A percentile compares a stretch with the other conserved stretches of the same genome.
Conservation (phyloP, 2,113 vertebrate genomes). For the Rattus rattus region DNA sequence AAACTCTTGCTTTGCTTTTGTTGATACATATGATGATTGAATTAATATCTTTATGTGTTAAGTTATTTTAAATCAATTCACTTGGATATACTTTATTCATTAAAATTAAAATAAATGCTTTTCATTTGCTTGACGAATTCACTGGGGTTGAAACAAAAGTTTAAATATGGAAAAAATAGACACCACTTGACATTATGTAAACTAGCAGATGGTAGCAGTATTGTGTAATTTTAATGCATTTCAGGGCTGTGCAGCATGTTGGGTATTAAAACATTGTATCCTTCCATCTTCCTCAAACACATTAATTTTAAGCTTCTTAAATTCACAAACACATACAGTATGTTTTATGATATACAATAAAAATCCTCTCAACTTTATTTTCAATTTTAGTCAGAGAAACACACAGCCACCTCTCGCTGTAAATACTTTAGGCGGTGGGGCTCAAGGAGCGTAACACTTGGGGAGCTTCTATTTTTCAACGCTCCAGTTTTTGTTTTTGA, state of each 20-base stretch:
- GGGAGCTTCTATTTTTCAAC: not conserved
- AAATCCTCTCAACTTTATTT: constrained; percentile 27
- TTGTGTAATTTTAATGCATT: constrained; percentile 60
- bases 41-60: not conserved
- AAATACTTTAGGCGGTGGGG: not conserved
- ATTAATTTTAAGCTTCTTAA: constrained; percentile 66
- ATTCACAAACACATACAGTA: not conserved
- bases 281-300: constrained; percentile 17
- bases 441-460: not conserved
- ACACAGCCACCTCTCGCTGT: not conserved
- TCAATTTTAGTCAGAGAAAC: constrained; percentile 41
- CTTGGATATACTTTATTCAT: not conserved
- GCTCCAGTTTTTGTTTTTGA: constrained; percentile 42
- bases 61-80: not conserved
- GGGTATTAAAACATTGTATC: constrained; percentile 56
- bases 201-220: constrained; percentile 62
- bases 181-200: constrained; percentile 12
- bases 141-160: not conserved
- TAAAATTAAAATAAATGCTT: constrained; percentile 31
- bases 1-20: not conserved
- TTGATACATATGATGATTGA: not conserved
- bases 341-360: constrained; percentile 45
- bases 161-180: constrained; percentile 30
- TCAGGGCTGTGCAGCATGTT: not conserved
- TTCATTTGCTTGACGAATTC: constrained; percentile 32